Evolutionary conservation across 2,888 invertebrate genomes (phyloP).

Genomic region (Polyommatus iphigenia): DNA sequence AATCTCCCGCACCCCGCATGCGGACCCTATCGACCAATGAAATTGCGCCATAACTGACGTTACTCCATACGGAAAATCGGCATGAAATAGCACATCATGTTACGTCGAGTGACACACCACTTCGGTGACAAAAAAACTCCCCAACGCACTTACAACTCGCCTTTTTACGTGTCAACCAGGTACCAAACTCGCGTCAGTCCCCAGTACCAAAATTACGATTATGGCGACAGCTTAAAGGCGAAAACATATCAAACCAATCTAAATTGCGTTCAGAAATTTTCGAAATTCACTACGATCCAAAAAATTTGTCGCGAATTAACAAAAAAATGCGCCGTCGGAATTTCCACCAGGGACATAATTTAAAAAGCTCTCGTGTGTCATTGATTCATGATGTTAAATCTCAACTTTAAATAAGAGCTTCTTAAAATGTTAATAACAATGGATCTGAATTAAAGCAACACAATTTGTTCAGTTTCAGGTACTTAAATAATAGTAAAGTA

Average conservation of each 20-base stretch:
- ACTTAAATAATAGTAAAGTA: not conserved
- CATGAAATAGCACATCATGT: not conserved
- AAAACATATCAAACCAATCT: slow-evolving; percentile 13
- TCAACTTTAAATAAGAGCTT: not conserved
- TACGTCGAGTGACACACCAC: not conserved
- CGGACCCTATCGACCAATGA: too few species aligned
- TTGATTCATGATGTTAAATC: not conserved
- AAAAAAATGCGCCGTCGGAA: not conserved
- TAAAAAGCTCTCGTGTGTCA: not conserved
- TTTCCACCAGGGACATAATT: not conserved
- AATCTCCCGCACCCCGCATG: too few species aligned
- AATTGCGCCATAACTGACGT: too few species aligned
- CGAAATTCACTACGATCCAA: not conserved
- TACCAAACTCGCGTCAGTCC: not conserved
- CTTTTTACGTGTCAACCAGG: not conserved
- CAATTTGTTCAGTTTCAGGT: not conserved
- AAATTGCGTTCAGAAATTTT: slow-evolving; percentile 17
- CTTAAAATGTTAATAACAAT: not conserved
- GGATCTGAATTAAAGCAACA: not conserved
- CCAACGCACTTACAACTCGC: not conserved
- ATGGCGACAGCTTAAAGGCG: not conserved
- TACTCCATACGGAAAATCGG: not conserved
- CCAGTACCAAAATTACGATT: not conserved
- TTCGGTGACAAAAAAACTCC: not conserved
- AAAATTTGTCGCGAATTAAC: slow-evolving; percentile 22